Evolutionary conservation across 1,140 invertebrate species (phyloP), one percentile per base, ranked within the genome.

Genomic region (Aphaenogaster floridana): DNA sequence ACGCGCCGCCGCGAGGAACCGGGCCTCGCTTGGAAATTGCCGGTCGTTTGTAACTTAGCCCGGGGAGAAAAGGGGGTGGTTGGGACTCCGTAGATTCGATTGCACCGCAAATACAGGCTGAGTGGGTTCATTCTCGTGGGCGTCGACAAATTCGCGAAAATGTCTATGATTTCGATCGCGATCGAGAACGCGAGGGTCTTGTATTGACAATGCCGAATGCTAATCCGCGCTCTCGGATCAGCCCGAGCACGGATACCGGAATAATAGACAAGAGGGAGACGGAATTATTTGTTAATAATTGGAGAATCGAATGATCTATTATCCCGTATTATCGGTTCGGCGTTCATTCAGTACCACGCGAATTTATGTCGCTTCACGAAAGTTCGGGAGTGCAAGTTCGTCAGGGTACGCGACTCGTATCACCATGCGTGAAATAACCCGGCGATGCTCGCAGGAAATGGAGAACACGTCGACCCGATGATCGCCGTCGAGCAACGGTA

Each of bases 401-500:
- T 17, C 9, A 13, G 13, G 13, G 7, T 6, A 17, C 13, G 13
- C 39, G 28, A 39, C 77, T 80, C 39, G n/a, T 54, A 80, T 80
- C 13, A 28, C 17, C 36, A 28, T 11, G 78, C 78, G 36, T 69
- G 4, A 80, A 69, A 79, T n/a, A n/a, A 66, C 2, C n/a, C 61
- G 45, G 36, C 42, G 61, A 68, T 36, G 61, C 63, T 28, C 63
- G 45, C 57, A 48, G 59, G 48, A 81, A 71, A 81, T 17, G 59
- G 13, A n/a, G 59, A 66, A 57, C 48, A 68, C 74, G 84, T 86
- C 78, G 89, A 72, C 54, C 63, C 66, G 52, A 71, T 81, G 42
- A 85, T 36, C 68, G 21, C 50, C 74, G 42, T 28, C 61, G 59
- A 83, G 83, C 86, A 91, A 91, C 90, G 90, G 90, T 90, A 91